Percentiles rank a stretch among this genome's conserved stretches.
Evolutionary conservation across 1,140 invertebrate species (phyloP).

Genomic region (Wasmannia auropunctata): DNA sequence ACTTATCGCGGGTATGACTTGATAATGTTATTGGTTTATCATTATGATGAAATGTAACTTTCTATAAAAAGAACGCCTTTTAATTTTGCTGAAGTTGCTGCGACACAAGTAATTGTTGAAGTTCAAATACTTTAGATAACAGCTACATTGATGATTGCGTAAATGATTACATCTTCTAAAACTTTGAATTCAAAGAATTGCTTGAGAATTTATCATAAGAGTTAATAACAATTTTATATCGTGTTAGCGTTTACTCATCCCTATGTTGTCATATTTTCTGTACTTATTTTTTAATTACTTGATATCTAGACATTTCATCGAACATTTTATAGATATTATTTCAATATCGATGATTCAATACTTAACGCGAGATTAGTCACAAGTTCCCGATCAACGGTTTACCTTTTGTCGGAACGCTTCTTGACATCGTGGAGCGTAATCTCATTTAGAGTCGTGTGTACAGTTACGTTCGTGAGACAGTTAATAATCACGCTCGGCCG

Average conservation of each 20-base stretch:
- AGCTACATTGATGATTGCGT: constrained; percentile 3
- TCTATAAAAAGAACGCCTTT: neutral
- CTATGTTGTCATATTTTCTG: neutral
- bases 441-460: neutral
- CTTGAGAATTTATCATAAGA: neutral
- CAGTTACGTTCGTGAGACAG: constrained; percentile 21
- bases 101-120: constrained; percentile 17
- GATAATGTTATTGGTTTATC: no score
- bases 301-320: neutral
- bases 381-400: neutral
- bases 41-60: neutral
- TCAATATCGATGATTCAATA: neutral
- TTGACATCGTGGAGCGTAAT: constrained; percentile 19
- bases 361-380: neutral
- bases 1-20: no score
- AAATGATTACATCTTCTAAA: constrained; percentile 6
- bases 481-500: constrained; percentile 13
- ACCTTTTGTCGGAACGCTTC: neutral
- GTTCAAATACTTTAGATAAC: constrained; percentile 47
- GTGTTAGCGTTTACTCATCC: neutral
- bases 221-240: neutral
- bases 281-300: neutral
- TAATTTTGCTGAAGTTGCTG: constrained; percentile 13
- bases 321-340: neutral
- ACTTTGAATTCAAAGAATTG: neutral